A percentile compares a stretch with the other conserved stretches of the same genome.
These are phyloP conservation scores for Parelbella ahira DNA, from an alignment of 2,888 invertebrate species.

Conservation along the genomic window DNA sequence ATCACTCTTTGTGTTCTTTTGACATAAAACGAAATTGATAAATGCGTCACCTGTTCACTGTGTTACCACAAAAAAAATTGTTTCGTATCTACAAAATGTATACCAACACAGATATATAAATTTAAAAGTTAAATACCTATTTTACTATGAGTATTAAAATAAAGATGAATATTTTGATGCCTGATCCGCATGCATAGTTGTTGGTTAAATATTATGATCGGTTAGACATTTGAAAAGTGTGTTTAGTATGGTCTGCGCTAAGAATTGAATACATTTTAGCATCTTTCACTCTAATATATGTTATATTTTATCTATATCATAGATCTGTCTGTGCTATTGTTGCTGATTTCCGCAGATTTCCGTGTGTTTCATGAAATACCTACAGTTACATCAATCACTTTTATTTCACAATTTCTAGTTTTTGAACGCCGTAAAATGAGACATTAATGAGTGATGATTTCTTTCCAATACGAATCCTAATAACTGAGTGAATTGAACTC, in stretches of 20 bases:
- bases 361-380: constrained; percentile 63
- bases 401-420: constrained; percentile 30
- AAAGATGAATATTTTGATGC: no score
- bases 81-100: no score
- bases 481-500: constrained; percentile 22
- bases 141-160: no score
- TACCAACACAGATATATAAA: no score
- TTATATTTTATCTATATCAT: no score
- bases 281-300: no score
- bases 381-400: constrained; percentile 46
- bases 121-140: no score
- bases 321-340: neutral
- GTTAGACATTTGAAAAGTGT: no score
- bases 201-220: no score
- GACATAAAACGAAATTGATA: constrained; percentile 67
- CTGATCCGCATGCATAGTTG: no score
- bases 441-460: constrained; percentile 47
- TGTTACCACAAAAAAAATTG: constrained; percentile 43
- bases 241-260: no score
- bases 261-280: no score
- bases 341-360: constrained; percentile 48
- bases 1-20: constrained; percentile 77
- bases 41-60: constrained; percentile 77
- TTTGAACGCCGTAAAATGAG: constrained; percentile 41
- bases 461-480: constrained; percentile 32